Conservation (phyloP, 2,797 vertebrate genomes). For the Sarcophilus harrisii region DNA sequence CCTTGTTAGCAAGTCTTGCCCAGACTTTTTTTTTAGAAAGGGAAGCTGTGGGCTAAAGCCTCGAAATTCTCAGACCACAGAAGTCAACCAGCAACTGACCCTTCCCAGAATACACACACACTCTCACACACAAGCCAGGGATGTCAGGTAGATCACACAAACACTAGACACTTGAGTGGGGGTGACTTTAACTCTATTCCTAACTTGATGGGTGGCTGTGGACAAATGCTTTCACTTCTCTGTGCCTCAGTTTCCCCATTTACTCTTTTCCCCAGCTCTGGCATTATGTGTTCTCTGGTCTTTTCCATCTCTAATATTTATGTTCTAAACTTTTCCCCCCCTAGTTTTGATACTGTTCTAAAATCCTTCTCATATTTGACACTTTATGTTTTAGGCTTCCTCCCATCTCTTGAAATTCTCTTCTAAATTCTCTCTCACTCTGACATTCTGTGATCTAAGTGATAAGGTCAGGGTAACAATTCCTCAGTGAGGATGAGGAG, state of each 20-base stretch:
- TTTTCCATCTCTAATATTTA: not conserved
- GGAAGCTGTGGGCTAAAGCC: not conserved
- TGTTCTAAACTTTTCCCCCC: not conserved
- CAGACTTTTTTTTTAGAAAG: not conserved
- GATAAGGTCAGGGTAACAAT: too few relatives aligned
- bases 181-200: not conserved
- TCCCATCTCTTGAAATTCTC: not conserved
- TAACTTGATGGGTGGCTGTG: not conserved
- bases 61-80: not conserved
- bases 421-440: too few relatives aligned
- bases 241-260: not conserved
- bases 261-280: not conserved
- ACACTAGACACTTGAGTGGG: not conserved
- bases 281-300: not conserved
- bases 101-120: too few relatives aligned
- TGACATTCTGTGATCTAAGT: too few relatives aligned
- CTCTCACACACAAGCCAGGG: too few relatives aligned
- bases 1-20: not conserved
- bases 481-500: not conserved
- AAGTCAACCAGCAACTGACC: not conserved
- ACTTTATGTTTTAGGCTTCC: not conserved
- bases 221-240: not conserved
- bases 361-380: not conserved
- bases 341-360: not conserved
- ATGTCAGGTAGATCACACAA: not conserved